These are phyloP conservation scores for Garrulus glandarius DNA, from an alignment of 2,797 vertebrate genomes.

Conservation along the genomic window DNA sequence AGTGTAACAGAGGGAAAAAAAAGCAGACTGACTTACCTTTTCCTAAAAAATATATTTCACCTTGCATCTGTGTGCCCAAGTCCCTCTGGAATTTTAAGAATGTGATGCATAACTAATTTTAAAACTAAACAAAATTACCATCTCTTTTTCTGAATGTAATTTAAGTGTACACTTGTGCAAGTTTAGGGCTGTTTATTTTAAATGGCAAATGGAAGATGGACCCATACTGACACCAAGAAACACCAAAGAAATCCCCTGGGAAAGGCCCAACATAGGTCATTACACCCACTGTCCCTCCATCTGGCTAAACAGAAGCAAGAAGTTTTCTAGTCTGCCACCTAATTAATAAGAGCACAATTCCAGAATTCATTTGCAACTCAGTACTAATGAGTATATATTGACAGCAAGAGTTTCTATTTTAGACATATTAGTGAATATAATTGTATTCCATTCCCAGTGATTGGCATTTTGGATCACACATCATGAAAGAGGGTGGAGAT, in stretches of 20 bases:
- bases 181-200: constrained; percentile 42
- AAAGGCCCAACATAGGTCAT: constrained; percentile 27
- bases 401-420: constrained; percentile 72
- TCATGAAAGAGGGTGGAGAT: constrained; percentile 60
- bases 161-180: constrained; percentile 38
- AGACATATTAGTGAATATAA: constrained; percentile 72
- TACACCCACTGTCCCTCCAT: constrained; percentile 50
- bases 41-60: neutral
- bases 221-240: neutral
- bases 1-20: neutral
- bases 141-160: constrained; percentile 46
- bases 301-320: constrained; percentile 45
- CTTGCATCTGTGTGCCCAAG: neutral
- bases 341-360: constrained; percentile 76
- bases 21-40: neutral
- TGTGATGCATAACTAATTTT: constrained; percentile 32
- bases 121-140: constrained; percentile 22
- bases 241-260: constrained; percentile 56
- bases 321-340: constrained; percentile 62
- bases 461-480: constrained; percentile 71
- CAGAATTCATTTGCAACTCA: constrained; percentile 69
- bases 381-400: constrained; percentile 71
- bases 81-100: constrained; percentile 25
- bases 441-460: constrained; percentile 67
- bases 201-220: constrained; percentile 45